phyloP scores from a whole-genome alignment of 2,888 invertebrate species.

The Callyntrura guangdongensis region DNA sequence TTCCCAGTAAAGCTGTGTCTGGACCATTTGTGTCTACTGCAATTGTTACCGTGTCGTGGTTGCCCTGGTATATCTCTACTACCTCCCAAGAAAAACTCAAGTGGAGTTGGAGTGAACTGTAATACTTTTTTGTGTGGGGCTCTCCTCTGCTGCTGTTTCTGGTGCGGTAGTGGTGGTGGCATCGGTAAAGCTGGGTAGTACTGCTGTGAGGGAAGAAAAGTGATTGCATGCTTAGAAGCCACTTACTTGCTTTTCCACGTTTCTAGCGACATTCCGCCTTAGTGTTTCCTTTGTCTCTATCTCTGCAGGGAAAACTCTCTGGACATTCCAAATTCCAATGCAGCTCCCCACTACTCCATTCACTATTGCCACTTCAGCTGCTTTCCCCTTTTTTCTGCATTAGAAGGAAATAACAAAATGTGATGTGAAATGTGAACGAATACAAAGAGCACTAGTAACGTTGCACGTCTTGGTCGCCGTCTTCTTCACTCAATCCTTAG shows the following conservation, averaged over 20 bases:
- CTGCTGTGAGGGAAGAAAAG: constrained; percentile 28
- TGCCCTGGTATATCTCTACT: background rate
- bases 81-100: constrained; percentile 11
- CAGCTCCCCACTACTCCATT: background rate
- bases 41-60: constrained; percentile 32
- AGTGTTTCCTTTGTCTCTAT: constrained; percentile 27
- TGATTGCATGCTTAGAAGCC: constrained; percentile 73
- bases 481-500: constrained; percentile 31
- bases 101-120: constrained; percentile 11
- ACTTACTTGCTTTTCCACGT: constrained; percentile 68
- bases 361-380: constrained; percentile 23
- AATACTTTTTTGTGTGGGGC: constrained; percentile 24
- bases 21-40: constrained; percentile 6
- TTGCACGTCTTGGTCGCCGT: background rate
- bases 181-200: constrained; percentile 16
- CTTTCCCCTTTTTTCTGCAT: constrained; percentile 24
- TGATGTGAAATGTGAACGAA: constrained; percentile 55
- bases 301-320: constrained; percentile 55
- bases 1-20: background rate
- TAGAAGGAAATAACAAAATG: constrained; percentile 23
- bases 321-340: constrained; percentile 61
- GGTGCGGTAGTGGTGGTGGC: background rate
- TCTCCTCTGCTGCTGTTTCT: background rate
- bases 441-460: background rate
- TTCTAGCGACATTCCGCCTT: constrained; percentile 37